Evolutionary conservation across 2,888 invertebrate genomes (phyloP).

Genomic region (Aleiodes leptofemur): DNA sequence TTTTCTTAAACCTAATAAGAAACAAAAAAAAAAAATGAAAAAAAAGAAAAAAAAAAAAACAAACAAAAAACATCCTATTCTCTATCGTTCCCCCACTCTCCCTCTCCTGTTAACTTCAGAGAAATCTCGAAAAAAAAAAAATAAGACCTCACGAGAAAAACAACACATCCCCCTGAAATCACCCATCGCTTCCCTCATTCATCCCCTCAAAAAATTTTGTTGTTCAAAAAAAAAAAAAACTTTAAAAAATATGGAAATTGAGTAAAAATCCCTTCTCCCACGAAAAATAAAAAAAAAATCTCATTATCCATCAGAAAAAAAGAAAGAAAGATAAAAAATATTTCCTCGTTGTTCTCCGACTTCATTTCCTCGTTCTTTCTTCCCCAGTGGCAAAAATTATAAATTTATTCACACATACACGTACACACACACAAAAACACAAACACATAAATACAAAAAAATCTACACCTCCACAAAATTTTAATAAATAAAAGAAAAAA

Average conservation of each 20-base stretch:
- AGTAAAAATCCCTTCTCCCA: conserved; percentile 40
- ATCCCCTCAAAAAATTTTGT: conserved; percentile 35
- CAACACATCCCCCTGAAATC: conserved; percentile 38
- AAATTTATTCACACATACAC: conserved; percentile 14
- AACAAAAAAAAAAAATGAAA: conserved; percentile 37
- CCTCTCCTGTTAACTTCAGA: conserved; percentile 58
- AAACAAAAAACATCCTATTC: conserved; percentile 70
- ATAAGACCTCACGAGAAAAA: conserved; percentile 30
- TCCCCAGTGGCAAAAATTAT: conserved; percentile 24
- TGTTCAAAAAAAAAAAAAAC: conserved; percentile 41
- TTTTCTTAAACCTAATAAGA: conserved; percentile 62
- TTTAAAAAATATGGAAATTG: conserved; percentile 24
- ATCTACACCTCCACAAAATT: conserved; percentile 23
- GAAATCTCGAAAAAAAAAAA: conserved; percentile 1
- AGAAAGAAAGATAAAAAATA: neutral
- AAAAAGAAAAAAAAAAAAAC: neutral
- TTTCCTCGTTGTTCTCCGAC: conserved; percentile 50
- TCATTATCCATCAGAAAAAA: conserved; percentile 33
- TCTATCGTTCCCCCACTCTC: conserved; percentile 72
- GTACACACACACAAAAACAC: conserved; percentile 4
- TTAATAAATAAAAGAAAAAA: conserved; percentile 31
- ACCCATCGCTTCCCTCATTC: conserved; percentile 48
- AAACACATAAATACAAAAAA: neutral
- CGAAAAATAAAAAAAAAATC: conserved; percentile 20
- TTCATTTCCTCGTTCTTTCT: conserved; percentile 51